phyloP scores from a whole-genome alignment of 2,888 invertebrate species.

The Aleiodes leptofemur region DNA sequence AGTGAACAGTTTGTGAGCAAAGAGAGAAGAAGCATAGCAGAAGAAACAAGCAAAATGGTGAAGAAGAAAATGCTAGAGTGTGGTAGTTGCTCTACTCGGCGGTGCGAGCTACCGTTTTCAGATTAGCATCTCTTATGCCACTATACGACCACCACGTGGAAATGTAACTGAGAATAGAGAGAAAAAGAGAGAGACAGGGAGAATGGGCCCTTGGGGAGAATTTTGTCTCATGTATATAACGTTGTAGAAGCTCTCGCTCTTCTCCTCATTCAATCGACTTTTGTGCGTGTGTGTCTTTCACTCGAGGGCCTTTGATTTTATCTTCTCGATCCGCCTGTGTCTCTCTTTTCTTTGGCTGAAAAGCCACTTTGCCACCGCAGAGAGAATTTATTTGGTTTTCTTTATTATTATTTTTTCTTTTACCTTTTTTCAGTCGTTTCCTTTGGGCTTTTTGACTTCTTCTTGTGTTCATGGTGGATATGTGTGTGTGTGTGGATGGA shows the following conservation, averaged over 20 bases:
- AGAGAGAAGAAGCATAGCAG: slow-evolving; percentile 45
- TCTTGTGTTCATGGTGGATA: not conserved
- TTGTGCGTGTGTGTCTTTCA: slow-evolving; percentile 43
- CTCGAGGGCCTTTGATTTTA: slow-evolving; percentile 24
- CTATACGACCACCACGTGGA: slow-evolving; percentile 23
- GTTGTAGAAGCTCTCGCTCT: not conserved
- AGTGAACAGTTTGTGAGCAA: slow-evolving; percentile 64
- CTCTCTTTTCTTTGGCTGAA: not conserved
- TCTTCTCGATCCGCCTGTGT: slow-evolving; percentile 11
- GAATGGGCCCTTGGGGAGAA: slow-evolving; percentile 15
- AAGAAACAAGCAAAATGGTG: slow-evolving; percentile 29
- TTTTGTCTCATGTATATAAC: slow-evolving; percentile 13
- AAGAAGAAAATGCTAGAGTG: not conserved
- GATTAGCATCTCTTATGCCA: slow-evolving; percentile 69
- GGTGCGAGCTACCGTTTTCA: slow-evolving; percentile 69
- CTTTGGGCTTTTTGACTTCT: not conserved
- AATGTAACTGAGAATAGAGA: no score
- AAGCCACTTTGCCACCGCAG: no score
- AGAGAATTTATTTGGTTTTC: no score
- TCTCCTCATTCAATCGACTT: slow-evolving; percentile 31
- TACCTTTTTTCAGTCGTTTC: not conserved
- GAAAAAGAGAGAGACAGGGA: slow-evolving; percentile 6
- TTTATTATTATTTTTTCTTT: not conserved
- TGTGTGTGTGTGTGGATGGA: not conserved
- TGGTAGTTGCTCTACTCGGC: slow-evolving; percentile 64